Conservation (phyloP, 2,888 invertebrate genomes). For the Phasia obesa region DNA sequence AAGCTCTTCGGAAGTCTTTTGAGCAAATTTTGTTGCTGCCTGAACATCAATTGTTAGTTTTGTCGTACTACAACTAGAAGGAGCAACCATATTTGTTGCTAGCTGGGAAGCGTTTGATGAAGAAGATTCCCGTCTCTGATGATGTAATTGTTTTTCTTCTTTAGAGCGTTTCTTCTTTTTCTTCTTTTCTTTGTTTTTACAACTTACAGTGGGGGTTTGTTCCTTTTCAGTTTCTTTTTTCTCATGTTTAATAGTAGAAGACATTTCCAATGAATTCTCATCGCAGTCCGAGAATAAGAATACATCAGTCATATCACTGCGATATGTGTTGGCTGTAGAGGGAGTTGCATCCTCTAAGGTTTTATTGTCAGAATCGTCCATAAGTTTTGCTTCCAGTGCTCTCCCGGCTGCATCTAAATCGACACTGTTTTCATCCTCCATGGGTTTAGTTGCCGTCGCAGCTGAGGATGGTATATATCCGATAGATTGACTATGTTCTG, state of each 20-base stretch:
- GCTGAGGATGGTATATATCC: slow-evolving; percentile 57
- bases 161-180: slow-evolving; percentile 93
- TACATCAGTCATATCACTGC: slow-evolving; percentile 84
- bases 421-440: slow-evolving; percentile 88
- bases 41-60: slow-evolving; percentile 79
- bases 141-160: slow-evolving; percentile 89
- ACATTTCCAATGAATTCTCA: slow-evolving; percentile 83
- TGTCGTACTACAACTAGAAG: slow-evolving; percentile 59
- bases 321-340: slow-evolving; percentile 80
- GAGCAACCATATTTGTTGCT: slow-evolving; percentile 20
- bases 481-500: slow-evolving; percentile 72
- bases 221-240: slow-evolving; percentile 65
- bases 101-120: slow-evolving; percentile 68
- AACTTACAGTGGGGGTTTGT: slow-evolving; percentile 46
- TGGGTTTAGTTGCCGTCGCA: slow-evolving; percentile 70
- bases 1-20: slow-evolving; percentile 74
- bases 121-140: slow-evolving; percentile 79
- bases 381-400: slow-evolving; percentile 90
- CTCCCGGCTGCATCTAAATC: slow-evolving; percentile 92
- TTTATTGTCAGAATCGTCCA: slow-evolving; percentile 86
- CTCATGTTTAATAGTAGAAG: slow-evolving; percentile 74
- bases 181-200: slow-evolving; percentile 88
- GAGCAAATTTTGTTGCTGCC: slow-evolving; percentile 73
- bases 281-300: slow-evolving; percentile 86
- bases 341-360: slow-evolving; percentile 81